Evolutionary conservation across 2,888 invertebrate species (phyloP), one percentile per base, ranked within the genome.

Genomic region (Xanthia togata): DNA sequence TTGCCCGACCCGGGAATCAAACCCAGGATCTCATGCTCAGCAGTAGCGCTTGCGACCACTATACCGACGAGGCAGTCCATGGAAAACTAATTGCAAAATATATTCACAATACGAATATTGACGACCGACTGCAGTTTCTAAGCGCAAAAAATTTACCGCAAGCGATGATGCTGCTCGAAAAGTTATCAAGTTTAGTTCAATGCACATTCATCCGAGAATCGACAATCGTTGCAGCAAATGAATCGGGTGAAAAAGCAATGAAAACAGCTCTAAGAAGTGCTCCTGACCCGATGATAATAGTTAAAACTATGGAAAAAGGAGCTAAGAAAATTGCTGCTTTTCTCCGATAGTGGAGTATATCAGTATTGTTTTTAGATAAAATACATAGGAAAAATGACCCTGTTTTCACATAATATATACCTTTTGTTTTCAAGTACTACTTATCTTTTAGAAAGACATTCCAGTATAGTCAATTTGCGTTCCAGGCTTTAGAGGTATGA

Each of bases 191-290:
- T 64, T 60, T 62, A 68, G 68, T 78, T 74, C 74, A 76, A 63
- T 68, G 70, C 72, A 69, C 76, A 76, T 81, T 83, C 63, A 70
- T 63, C 20, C 26, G 35, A 35, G 70, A 85, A 82, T 63, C 79
- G 74, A 85, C 79, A 83, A 63, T 71, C 64, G 70, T 63, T 76
- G 81, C 69, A 74, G 71, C 60, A 47, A 87, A 77, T 68, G 65
- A 80, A 73, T 83, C 60, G 63, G 71, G 68, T 64, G 50, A 38
- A 73, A 76, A 35, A 8, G 70, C 11, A 53, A 64, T 57, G 50
- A 68, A 67, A 71, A 62, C 71, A 9, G 57, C 14, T 76, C n/a
- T 5, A 38, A 23, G 12, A 53, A 76, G 38, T 23, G 23, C 26
- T 62, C 57, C 68, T 72, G 73, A 64, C 26, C 62, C 26, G 31